phyloP scores from a whole-genome alignment of 1,140 invertebrate genomes.

The Pseudomyrmex flavicornis region DNA sequence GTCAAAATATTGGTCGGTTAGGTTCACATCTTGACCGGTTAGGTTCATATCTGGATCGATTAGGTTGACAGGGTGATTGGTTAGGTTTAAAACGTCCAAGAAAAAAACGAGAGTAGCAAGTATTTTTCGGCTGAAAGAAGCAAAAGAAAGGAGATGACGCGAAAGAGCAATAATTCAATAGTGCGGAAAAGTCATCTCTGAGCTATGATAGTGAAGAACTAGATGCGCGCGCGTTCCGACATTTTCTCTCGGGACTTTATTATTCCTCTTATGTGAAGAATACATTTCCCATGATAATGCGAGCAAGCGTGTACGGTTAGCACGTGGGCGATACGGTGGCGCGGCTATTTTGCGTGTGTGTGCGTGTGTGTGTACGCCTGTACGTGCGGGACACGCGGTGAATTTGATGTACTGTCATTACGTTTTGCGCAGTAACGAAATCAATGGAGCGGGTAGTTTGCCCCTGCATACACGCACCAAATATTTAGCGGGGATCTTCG shows the following conservation, averaged over 20 bases:
- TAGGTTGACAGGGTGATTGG: too few species aligned
- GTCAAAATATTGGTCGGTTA: too few species aligned
- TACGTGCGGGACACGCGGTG: background rate
- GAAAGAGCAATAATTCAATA: constrained; percentile 70
- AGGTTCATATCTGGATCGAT: too few species aligned
- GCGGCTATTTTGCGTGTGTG: constrained; percentile 14
- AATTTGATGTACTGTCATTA: constrained; percentile 30
- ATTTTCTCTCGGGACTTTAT: constrained; percentile 68
- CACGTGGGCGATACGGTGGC: background rate
- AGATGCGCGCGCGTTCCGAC: background rate
- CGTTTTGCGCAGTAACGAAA: constrained; percentile 6
- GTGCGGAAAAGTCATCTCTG: constrained; percentile 65
- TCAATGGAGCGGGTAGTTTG: constrained; percentile 22
- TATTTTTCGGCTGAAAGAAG: constrained; percentile 44
- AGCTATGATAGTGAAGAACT: constrained; percentile 31
- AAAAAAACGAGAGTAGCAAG: background rate
- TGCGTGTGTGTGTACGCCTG: too few species aligned
- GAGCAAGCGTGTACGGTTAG: constrained; percentile 17
- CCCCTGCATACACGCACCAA: background rate
- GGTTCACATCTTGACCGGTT: too few species aligned
- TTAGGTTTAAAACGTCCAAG: constrained; percentile 12
- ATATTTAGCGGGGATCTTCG: background rate
- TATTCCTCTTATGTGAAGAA: constrained; percentile 64
- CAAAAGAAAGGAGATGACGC: constrained; percentile 25
- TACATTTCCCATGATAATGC: constrained; percentile 71